A percentile compares a stretch with the other conserved stretches of the same genome.
Evolutionary conservation across 2,113 vertebrate genomes (phyloP).

Genomic region (Carollia perspicillata): DNA sequence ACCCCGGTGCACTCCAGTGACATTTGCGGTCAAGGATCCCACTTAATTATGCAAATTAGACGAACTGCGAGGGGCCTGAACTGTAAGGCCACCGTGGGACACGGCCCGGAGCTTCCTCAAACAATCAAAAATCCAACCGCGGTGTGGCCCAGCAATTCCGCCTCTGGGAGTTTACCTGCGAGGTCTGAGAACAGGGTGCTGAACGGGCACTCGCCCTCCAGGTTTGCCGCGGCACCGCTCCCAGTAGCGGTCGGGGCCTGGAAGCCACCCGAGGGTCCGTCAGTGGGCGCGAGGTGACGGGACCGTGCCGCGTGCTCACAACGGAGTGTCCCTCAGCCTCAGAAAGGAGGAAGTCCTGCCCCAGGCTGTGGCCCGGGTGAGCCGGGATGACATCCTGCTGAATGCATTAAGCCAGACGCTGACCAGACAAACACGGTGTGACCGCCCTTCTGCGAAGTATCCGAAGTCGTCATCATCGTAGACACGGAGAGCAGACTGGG

Average conservation of each 20-base stretch:
- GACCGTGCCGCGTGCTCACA: not conserved
- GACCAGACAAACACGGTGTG: not conserved
- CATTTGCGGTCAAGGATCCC: not conserved
- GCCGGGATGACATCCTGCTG: too few species aligned
- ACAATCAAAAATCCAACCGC: too few species aligned
- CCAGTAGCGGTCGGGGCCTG: too few species aligned
- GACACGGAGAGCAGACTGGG: not conserved
- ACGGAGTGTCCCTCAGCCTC: too few species aligned
- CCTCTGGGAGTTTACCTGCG: too few species aligned
- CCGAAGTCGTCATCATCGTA: not conserved
- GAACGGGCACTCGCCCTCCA: not conserved
- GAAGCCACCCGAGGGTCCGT: not conserved
- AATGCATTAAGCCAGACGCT: not conserved
- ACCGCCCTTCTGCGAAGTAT: not conserved
- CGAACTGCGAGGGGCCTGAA: not conserved
- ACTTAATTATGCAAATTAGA: not conserved
- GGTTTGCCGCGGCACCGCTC: not conserved
- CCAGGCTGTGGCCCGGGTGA: rapidly evolving
- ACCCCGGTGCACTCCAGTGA: not conserved
- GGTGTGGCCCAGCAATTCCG: too few species aligned
- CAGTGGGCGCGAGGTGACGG: not conserved
- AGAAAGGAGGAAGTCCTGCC: too few species aligned
- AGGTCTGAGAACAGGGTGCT: not conserved
- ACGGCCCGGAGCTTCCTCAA: too few species aligned
- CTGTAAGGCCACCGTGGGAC: not conserved